These are phyloP conservation scores for Dinothrombium tinctorium DNA, from an alignment of 1,140 invertebrate species.

Conservation along the genomic window DNA sequence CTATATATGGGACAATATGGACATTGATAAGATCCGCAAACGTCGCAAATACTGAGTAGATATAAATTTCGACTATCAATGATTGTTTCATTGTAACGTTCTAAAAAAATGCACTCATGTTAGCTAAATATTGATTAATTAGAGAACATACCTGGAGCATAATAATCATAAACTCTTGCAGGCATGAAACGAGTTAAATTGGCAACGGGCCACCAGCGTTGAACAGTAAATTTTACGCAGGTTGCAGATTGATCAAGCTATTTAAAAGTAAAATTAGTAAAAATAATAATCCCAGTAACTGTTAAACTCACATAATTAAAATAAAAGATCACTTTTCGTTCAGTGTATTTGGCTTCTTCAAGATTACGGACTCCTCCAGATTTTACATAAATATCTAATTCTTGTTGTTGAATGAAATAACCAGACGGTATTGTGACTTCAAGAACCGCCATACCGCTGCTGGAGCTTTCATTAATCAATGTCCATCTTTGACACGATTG, in stretches of 20 bases:
- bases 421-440: conserved; percentile 79
- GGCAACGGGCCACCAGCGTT: conserved; percentile 82
- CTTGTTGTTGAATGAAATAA: conserved; percentile 74
- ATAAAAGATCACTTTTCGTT: conserved; percentile 69
- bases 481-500: conserved; percentile 64
- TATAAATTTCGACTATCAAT: conserved; percentile 71
- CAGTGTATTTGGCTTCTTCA: conserved; percentile 52
- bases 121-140: too few species aligned
- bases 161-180: conserved; percentile 80
- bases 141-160: conserved; percentile 53
- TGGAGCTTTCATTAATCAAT: conserved; percentile 41
- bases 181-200: conserved; percentile 82
- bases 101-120: too few species aligned
- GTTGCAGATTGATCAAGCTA: conserved; percentile 52
- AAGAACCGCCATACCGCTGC: conserved; percentile 73
- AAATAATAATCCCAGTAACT: not conserved
- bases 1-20: conserved; percentile 47
- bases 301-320: conserved; percentile 58
- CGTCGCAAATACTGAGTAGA: conserved; percentile 78
- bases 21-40: conserved; percentile 93
- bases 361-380: conserved; percentile 43
- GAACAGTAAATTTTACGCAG: conserved; percentile 72
- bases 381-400: conserved; percentile 53
- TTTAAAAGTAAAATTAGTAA: conserved; percentile 3
- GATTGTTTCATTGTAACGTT: conserved; percentile 78